phyloP scores from a whole-genome alignment of 2,888 invertebrate genomes.

The Cyclophora albipunctata region DNA sequence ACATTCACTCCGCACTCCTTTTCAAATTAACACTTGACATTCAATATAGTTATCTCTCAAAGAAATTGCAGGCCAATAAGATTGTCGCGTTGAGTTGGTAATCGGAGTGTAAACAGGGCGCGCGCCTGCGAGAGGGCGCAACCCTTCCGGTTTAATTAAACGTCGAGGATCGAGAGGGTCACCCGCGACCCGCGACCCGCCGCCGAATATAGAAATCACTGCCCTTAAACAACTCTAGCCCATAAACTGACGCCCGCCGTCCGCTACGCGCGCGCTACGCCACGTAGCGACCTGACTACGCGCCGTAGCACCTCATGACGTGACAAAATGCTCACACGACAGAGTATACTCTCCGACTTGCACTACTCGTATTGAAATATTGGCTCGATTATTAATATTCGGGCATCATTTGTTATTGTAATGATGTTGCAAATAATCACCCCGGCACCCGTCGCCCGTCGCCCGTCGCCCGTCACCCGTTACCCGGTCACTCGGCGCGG shows the following conservation, averaged over 20 bases:
- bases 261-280: slow-evolving; percentile 6
- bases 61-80: slow-evolving; percentile 8
- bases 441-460: too few species aligned
- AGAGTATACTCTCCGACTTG: too few species aligned
- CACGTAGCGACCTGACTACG: slow-evolving; percentile 7
- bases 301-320: slow-evolving; percentile 10
- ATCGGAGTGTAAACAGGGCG: slow-evolving; percentile 4
- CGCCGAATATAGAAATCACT: slow-evolving; percentile 44
- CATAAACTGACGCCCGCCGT: slow-evolving; percentile 13
- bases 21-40: neutral
- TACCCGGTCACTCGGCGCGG: too few species aligned
- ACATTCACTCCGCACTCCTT: neutral
- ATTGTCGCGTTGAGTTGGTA: slow-evolving; percentile 4
- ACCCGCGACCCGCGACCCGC: slow-evolving; percentile 14
- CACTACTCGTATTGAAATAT: too few species aligned
- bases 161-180: slow-evolving; percentile 19
- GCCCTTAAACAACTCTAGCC: slow-evolving; percentile 31
- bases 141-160: slow-evolving; percentile 38
- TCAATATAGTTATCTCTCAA: slow-evolving; percentile 6
- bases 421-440: too few species aligned
- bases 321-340: too few species aligned
- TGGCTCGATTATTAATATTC: neutral
- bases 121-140: slow-evolving; percentile 8
- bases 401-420: slow-evolving; percentile 3
- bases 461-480: too few species aligned